Evolutionary conservation across 2,797 vertebrate genomes (phyloP), one percentile per base, ranked within the genome.

Genomic region (Furcifer pardalis): DNA sequence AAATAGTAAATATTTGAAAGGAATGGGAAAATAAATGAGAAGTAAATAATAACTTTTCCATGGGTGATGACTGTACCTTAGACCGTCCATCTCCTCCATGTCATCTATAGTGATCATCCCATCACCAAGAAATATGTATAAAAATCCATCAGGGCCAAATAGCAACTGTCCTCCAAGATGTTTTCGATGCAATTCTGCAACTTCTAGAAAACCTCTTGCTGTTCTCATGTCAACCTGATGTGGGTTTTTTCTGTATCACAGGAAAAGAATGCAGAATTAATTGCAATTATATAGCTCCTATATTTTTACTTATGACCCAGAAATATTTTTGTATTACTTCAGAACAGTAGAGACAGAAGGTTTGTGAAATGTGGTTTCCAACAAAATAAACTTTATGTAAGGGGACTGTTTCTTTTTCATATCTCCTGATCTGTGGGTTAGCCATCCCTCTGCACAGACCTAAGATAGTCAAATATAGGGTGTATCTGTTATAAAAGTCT

Each of bases 21-120:
- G n/a, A 32, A 23, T 15, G 12, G 7, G 40, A 62, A 23, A 19
- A 46, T 27, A 44, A 59, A 60, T 76, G 19, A 46, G 15, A 79
- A 66, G 21, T 56, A 52, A 37, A 82, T 0, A 90, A 27, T 37
- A 79, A 17, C 15, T 30, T 80, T 7, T 23, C 21, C 52, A 56
- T 0, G 68, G 63, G n/a, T 79, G 82, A 71, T 25, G 84, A 87
- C 73, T 96, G 94, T 96, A 99, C 99, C 99, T 99, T 90, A 99
- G 96, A 72, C 99, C 99, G 40, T 99, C 99, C 99, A 99, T 99
- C 92, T 99, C 99, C 90, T 99, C 99, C 99, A 99, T 99, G 90
- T 99, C 98, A 59, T 99, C 99, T 90, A 99, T 93, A 1, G 99
- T 99, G 95, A 99, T 99, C 98, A 99, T 99, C 83, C 99, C 98